Base-by-base conservation (phyloP, 2,888 invertebrate genomes). In the Mayetiola destructor region DNA sequence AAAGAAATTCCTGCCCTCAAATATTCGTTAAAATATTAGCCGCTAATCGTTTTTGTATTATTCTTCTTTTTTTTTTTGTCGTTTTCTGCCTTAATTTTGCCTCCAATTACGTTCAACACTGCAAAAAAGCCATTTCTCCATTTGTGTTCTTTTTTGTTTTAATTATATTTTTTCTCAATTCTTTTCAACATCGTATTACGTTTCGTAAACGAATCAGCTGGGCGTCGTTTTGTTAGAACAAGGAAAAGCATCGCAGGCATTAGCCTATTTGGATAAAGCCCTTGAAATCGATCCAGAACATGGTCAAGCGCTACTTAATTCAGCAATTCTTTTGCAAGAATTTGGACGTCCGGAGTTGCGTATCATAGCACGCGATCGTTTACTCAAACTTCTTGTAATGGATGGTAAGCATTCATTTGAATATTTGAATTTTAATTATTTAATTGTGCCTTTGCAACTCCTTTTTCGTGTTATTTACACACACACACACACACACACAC, bases 161-260 rank as follows among this genome's bases (percentile, higher is more conserved):
- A 36, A 36, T 36, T 36, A 4, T 18, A 8, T 23, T 14, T 27
- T n/a, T 29, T n/a, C 16, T 48, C 16, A 9, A 37, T 32, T 32
- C 10, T n/a, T n/a, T n/a, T n/a, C n/a, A n/a, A n/a, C n/a, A n/a
- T n/a, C 18, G 4, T 40, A 20, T 40, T 40, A 20, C 20, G 14
- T 20, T 20, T 18, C 20, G 9, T 40, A 20, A 4, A 40, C 14
- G 20, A 18, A 8, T 20, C 48, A 89, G 91, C 74, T 96, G 62
- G 95, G 95, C 32, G 95, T 96, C 20, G 95, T 96, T 0, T 85
- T 90, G 61, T 75, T 96, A 62, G 94, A 96, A 69, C 89, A 92
- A 74, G 89, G 90, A 42, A 89, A 92, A 69, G 85, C 89, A 0
- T 84, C 87, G 0, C 89, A 92, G 72, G 95, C 96, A 0, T 75